Percentiles rank a stretch among this genome's conserved stretches.
phyloP scores from a whole-genome alignment of 2,888 invertebrate genomes.

The Coleophora deauratella region DNA sequence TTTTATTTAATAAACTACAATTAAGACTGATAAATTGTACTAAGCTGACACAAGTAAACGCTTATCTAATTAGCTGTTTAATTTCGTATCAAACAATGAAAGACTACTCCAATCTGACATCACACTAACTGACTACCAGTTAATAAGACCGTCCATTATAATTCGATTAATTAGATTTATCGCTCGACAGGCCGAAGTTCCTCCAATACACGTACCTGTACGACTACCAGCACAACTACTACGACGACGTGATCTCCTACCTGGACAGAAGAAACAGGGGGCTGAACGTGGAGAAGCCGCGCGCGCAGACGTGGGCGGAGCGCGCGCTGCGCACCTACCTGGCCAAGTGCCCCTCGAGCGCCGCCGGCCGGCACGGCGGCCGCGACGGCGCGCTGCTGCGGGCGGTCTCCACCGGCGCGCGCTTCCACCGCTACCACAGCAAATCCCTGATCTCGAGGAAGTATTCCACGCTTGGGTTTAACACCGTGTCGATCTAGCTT shows the following conservation, averaged over 20 bases:
- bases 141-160: neutral
- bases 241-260: constrained; percentile 88
- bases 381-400: constrained; percentile 73
- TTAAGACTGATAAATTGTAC: no score
- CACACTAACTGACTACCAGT: neutral
- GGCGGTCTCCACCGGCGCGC: constrained; percentile 77
- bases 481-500: constrained; percentile 67
- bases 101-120: neutral
- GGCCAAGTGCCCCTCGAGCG: constrained; percentile 80
- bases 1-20: no score
- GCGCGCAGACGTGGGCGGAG: constrained; percentile 90
- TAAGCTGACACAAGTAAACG: no score
- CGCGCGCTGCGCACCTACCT: constrained; percentile 82
- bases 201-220: constrained; percentile 88
- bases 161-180: neutral
- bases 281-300: constrained; percentile 79
- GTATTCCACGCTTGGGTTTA: constrained; percentile 76
- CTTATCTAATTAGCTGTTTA: no score
- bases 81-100: no score
- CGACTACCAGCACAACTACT: constrained; percentile 90
- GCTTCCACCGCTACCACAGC: constrained; percentile 82
- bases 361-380: constrained; percentile 77
- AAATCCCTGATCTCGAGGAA: constrained; percentile 83
- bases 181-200: constrained; percentile 79
- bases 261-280: constrained; percentile 84